A percentile compares a stretch with the other conserved stretches of the same genome.
Evolutionary conservation across 2,797 vertebrate genomes (phyloP).

Genomic region (Amblyraja radiata): DNA sequence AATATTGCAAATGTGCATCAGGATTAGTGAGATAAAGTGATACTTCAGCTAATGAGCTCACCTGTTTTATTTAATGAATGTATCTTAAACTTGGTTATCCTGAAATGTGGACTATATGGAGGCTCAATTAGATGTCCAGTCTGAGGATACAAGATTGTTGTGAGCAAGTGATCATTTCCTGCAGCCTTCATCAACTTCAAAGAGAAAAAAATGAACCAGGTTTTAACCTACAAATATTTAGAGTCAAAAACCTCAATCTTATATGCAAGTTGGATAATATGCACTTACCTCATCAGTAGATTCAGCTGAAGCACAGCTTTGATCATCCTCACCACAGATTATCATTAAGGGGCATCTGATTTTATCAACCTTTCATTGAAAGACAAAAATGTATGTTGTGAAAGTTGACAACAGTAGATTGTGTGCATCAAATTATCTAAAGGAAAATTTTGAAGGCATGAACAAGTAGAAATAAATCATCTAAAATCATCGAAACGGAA

Average conservation of each 20-base stretch:
- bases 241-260: not conserved
- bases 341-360: constrained; percentile 58
- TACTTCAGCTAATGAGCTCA: not conserved
- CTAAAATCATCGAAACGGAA: too few relatives aligned
- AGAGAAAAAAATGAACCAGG: not conserved
- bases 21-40: not conserved
- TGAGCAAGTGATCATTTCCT: constrained; percentile 48
- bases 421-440: not conserved
- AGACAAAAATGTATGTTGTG: not conserved
- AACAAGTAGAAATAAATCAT: not conserved
- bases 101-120: constrained; percentile 50
- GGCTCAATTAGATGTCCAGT: constrained; percentile 59
- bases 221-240: not conserved
- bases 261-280: not conserved
- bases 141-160: constrained; percentile 51
- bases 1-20: not conserved
- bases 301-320: constrained; percentile 56
- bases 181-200: constrained; percentile 54
- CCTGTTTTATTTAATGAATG: not conserved
- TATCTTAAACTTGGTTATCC: not conserved
- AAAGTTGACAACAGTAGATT: not conserved
- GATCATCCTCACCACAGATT: constrained; percentile 61
- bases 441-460: not conserved
- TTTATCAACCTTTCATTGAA: constrained; percentile 49
- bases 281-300: constrained; percentile 59